Percentiles rank a stretch among this genome's conserved stretches.
Evolutionary conservation across 2,888 invertebrate species (phyloP).

Genomic region (Adelphocoris suturalis): DNA sequence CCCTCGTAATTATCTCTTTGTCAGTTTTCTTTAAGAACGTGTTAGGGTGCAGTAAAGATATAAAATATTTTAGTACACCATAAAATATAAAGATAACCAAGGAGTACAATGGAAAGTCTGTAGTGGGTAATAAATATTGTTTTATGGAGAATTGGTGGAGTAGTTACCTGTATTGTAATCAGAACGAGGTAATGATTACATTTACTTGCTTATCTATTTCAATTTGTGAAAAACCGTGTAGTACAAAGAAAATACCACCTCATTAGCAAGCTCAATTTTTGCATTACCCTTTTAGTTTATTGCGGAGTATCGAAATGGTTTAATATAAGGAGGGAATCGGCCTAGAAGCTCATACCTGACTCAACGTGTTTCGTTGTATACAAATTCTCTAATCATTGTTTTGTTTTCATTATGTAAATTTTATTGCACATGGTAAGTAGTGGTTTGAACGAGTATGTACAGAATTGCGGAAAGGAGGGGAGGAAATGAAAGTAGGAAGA

Average conservation of each 20-base stretch:
- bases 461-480: neutral
- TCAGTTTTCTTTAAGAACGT: too few species aligned
- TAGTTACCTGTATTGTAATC: neutral
- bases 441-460: constrained; percentile 30
- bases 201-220: neutral
- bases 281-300: constrained; percentile 4
- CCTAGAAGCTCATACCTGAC: constrained; percentile 47
- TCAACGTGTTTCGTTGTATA: neutral
- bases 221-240: neutral
- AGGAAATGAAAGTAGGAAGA: constrained; percentile 13
- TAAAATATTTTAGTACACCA: too few species aligned
- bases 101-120: too few species aligned
- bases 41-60: too few species aligned
- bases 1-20: too few species aligned
- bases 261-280: constrained; percentile 26
- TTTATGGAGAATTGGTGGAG: neutral
- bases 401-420: neutral
- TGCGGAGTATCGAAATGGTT: neutral
- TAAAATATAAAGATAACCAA: too few species aligned
- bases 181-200: neutral
- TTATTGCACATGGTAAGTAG: constrained; percentile 1
- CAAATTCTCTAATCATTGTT: constrained; percentile 4
- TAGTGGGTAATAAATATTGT: too few species aligned
- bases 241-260: constrained; percentile 3
- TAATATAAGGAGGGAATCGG: constrained; percentile 21